Base-by-base conservation (phyloP, 2,888 invertebrate genomes). In the Clunio marinus region DNA sequence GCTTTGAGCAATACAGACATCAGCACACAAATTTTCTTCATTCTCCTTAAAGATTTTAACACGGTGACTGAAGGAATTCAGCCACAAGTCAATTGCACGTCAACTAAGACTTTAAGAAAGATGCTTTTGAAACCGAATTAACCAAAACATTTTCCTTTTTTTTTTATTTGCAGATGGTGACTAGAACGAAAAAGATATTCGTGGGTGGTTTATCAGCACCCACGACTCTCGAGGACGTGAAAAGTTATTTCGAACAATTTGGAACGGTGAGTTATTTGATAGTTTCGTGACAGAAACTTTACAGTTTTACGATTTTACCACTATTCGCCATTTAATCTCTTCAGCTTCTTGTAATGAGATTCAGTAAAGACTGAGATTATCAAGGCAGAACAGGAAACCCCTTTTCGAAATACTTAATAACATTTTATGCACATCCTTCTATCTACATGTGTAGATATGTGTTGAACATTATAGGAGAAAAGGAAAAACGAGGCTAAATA, bases 111-210 rank as follows among this genome's bases (percentile, higher is more conserved):
- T n/a, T n/a, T n/a, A n/a, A n/a, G n/a, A n/a, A n/a, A n/a, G n/a
- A n/a, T n/a, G n/a, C n/a, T n/a, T n/a, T n/a, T n/a, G n/a, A n/a
- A n/a, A n/a, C n/a, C n/a, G n/a, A n/a, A n/a, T n/a, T n/a, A n/a
- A n/a, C n/a, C n/a, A n/a, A n/a, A n/a, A n/a, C n/a, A n/a, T n/a
- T n/a, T n/a, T n/a, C n/a, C n/a, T n/a, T n/a, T 71, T 72, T 72
- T 75, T 78, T 77, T 72, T 87, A 35, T 22, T 46, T 87, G 2
- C 88, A 98, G 97, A 96, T 98, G 96, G 96, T 98, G 81, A 97
- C 97, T 84, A 92, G 96, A 86, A 99, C 98, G 85, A 99, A 98
- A 91, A 99, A 99, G 86, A 97, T 99, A 84, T 99, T 99, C 85
- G 97, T 99, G 80, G 99, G 99, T 76, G 99, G 99, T 79, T 87